Conservation (phyloP, 2,888 invertebrate genomes). For the Autographa pulchrina region DNA sequence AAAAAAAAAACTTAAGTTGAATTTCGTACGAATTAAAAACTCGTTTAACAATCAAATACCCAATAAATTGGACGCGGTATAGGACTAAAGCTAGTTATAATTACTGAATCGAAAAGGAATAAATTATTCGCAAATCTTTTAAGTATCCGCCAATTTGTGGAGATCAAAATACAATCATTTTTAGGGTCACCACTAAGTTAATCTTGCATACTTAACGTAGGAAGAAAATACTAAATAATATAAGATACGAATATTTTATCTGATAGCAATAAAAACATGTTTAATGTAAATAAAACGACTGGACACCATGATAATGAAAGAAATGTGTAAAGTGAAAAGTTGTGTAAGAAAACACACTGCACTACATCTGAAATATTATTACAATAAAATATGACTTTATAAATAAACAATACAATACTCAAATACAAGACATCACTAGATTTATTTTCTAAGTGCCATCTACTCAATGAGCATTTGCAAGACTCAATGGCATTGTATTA, state of each 20-base stretch:
- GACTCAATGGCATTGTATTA: constrained; percentile 40
- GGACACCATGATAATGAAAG: too few relatives aligned
- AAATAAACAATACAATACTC: background rate
- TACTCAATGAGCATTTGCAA: constrained; percentile 18
- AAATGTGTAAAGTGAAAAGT: too few relatives aligned
- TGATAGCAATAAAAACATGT: too few relatives aligned
- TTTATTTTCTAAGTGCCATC: constrained; percentile 15
- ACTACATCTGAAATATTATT: too few relatives aligned
- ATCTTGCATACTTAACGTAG: background rate
- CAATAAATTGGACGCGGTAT: constrained; percentile 36
- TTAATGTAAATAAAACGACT: too few relatives aligned
- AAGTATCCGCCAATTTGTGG: constrained; percentile 71
- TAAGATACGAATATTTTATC: too few relatives aligned
- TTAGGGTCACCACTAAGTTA: constrained; percentile 15
- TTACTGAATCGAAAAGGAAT: constrained; percentile 57
- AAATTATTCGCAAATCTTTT: constrained; percentile 64
- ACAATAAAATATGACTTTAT: background rate
- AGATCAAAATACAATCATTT: constrained; percentile 62
- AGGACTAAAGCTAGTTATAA: constrained; percentile 56
- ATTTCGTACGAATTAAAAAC: constrained; percentile 32
- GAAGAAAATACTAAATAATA: too few relatives aligned
- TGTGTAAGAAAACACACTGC: too few relatives aligned
- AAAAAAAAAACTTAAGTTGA: constrained; percentile 26
- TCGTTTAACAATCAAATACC: constrained; percentile 31
- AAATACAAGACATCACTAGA: background rate